These are phyloP conservation scores for Eurois occulta DNA, from an alignment of 2,888 invertebrate species.

Conservation along the genomic window DNA sequence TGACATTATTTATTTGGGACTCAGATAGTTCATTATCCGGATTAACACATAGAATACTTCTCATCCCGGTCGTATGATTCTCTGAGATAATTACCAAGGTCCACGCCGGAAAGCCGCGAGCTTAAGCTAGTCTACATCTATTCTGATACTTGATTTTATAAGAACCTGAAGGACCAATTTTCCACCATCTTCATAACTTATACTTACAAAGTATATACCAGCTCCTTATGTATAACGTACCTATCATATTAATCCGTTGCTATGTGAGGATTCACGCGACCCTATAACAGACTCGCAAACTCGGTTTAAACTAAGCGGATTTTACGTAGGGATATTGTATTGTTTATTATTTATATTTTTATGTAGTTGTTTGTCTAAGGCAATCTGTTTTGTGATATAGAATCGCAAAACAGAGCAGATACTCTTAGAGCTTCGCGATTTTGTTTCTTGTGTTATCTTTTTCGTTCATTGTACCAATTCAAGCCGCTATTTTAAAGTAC, in stretches of 20 bases:
- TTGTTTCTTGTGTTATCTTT: neutral
- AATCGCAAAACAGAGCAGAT: neutral
- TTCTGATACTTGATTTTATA: neutral
- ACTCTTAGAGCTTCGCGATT: neutral
- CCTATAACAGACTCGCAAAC: conserved; percentile 18
- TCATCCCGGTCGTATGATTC: too few relatives aligned
- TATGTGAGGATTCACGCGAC: neutral
- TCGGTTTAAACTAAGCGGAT: conserved; percentile 36
- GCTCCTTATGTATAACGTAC: neutral
- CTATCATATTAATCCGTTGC: neutral
- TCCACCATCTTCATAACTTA: neutral
- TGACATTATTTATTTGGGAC: neutral
- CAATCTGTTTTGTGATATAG: neutral
- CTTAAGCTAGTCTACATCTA: neutral
- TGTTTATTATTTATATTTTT: conserved; percentile 42
- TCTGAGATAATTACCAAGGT: neutral
- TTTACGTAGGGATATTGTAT: conserved; percentile 5
- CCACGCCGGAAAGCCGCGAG: neutral
- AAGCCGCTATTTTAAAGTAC: too few relatives aligned
- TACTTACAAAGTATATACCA: neutral
- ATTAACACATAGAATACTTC: neutral
- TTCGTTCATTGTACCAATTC: too few relatives aligned
- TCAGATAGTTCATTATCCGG: neutral
- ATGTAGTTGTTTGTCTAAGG: conserved; percentile 20
- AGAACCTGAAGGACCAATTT: neutral